These are phyloP conservation scores for Rhaphigaster nebulosa DNA, from an alignment of 2,888 invertebrate species.

Conservation along the genomic window DNA sequence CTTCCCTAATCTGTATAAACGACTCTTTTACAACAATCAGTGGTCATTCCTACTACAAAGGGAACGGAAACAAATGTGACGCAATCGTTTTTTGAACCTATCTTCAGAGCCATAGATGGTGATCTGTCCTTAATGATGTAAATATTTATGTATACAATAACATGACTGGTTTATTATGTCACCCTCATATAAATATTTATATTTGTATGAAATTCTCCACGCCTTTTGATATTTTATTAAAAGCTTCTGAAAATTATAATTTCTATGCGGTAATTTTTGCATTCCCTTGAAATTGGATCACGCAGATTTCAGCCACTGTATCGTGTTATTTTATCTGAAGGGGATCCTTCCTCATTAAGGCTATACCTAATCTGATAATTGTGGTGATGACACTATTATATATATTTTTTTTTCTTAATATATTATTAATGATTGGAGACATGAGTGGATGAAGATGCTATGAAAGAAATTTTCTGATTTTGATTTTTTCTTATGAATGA, in stretches of 20 bases:
- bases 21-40: slow-evolving; percentile 26
- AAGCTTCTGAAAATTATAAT: not conserved
- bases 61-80: slow-evolving; percentile 24
- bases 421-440: no score
- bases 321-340: slow-evolving; percentile 9
- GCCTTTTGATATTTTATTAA: not conserved
- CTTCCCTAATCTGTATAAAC: slow-evolving; percentile 9
- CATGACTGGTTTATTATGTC: not conserved
- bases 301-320: not conserved
- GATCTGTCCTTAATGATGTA: not conserved
- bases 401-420: no score
- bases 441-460: no score
- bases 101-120: not conserved
- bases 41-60: slow-evolving; percentile 6
- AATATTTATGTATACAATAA: slow-evolving; percentile 1
- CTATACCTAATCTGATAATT: not conserved
- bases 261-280: not conserved
- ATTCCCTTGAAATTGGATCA: slow-evolving; percentile 4
- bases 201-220: not conserved
- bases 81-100: slow-evolving; percentile 29
- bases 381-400: not conserved
- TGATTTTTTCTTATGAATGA: no score
- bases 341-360: not conserved
- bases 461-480: no score
- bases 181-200: not conserved